Conservation (phyloP, 1,140 invertebrate species). For the Tetramorium simillimum region DNA sequence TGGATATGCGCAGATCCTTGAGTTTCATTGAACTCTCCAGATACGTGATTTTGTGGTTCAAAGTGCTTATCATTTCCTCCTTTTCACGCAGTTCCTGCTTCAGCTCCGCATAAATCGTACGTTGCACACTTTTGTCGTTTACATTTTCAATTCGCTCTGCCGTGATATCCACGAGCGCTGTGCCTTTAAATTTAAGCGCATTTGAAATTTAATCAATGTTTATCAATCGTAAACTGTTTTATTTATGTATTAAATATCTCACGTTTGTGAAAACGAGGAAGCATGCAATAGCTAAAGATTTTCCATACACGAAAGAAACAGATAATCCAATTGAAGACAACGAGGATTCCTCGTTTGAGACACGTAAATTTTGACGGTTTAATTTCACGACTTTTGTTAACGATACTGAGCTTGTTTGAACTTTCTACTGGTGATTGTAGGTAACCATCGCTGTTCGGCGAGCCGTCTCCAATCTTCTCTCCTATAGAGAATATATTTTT, state of each 20-base stretch:
- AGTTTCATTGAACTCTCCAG: slow-evolving; percentile 85
- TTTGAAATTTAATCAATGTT: neutral
- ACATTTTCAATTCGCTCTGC: neutral
- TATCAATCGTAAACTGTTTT: neutral
- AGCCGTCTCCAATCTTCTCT: neutral
- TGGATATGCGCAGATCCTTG: slow-evolving; percentile 85
- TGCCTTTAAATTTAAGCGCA: slow-evolving; percentile 11
- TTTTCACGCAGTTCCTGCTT: slow-evolving; percentile 80
- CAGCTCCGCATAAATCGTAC: slow-evolving; percentile 81
- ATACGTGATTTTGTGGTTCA: slow-evolving; percentile 83
- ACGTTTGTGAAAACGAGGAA: neutral
- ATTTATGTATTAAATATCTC: slow-evolving; percentile 38
- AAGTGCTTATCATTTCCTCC: slow-evolving; percentile 78
- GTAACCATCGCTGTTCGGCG: neutral
- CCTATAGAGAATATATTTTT: neutral
- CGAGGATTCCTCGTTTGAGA: neutral
- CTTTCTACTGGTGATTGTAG: neutral
- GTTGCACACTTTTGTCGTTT: slow-evolving; percentile 82
- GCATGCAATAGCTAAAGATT: neutral
- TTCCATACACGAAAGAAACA: slow-evolving; percentile 43
- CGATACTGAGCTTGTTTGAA: neutral
- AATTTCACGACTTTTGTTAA: neutral
- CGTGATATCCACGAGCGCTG: neutral
- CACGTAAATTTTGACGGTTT: slow-evolving; percentile 5
- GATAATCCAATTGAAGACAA: slow-evolving; percentile 16